Evolutionary conservation across 2,797 vertebrate species (phyloP).

Genomic region (Anolis apletophallus): DNA sequence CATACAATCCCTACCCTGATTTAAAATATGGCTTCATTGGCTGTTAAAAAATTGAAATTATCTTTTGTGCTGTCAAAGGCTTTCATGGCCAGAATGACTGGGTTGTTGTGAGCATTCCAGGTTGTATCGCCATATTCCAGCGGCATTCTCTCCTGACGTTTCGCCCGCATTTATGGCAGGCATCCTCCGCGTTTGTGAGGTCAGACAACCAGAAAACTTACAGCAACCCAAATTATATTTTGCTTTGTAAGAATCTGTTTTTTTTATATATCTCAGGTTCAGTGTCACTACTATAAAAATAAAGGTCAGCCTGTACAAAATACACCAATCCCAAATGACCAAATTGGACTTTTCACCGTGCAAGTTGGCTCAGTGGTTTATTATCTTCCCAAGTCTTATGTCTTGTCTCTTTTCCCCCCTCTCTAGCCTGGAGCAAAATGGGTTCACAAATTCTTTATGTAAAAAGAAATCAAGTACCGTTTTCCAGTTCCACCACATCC

Average conservation of each 20-base stretch:
- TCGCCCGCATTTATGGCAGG: too few relatives aligned
- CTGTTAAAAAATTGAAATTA: neutral
- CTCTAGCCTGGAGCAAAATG: conserved; percentile 67
- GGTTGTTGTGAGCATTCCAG: too few relatives aligned
- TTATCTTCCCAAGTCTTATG: neutral
- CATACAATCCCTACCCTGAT: neutral
- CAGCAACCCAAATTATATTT: neutral
- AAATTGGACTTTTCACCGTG: neutral
- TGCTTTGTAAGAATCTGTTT: neutral
- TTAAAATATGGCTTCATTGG: neutral
- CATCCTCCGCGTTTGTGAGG: too few relatives aligned
- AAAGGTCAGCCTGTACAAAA: neutral
- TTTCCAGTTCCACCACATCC: neutral
- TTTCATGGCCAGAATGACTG: too few relatives aligned
- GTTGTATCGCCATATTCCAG: too few relatives aligned
- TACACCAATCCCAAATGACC: neutral
- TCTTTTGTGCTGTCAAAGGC: too few relatives aligned
- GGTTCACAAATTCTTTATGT: conserved; percentile 61
- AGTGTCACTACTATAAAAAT: neutral
- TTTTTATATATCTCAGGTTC: too few relatives aligned
- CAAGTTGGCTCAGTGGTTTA: neutral
- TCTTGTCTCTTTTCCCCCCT: neutral
- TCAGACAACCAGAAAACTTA: too few relatives aligned
- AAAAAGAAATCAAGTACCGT: neutral
- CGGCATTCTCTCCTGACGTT: too few relatives aligned